Evolutionary conservation across 2,888 invertebrate species (phyloP).

Genomic region (Fragum fragum): DNA sequence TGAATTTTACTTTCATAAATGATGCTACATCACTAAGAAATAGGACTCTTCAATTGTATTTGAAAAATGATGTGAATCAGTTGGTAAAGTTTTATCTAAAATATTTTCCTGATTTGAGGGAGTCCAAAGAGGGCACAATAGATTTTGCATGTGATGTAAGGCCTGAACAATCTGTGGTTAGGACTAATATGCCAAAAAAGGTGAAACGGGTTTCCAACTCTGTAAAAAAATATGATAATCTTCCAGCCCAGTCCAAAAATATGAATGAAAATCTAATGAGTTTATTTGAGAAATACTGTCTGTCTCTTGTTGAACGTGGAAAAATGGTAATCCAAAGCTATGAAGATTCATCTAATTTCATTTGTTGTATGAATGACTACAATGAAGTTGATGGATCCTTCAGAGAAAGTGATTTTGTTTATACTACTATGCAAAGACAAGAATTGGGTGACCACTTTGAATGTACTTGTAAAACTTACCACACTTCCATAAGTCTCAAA

Average conservation of each 20-base stretch:
- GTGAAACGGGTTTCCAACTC: neutral
- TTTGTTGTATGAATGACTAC: conserved; percentile 1
- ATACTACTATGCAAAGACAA: neutral
- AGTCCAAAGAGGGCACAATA: neutral
- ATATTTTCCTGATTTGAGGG: neutral
- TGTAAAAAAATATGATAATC: neutral
- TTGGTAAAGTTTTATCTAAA: neutral
- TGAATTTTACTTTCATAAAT: neutral
- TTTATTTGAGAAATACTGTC: conserved; percentile 8
- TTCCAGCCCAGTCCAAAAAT: neutral
- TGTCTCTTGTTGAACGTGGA: conserved; percentile 4
- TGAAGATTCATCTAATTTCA: neutral
- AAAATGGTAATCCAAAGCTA: neutral
- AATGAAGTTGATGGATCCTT: conserved; percentile 8
- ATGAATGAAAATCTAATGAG: neutral
- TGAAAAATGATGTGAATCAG: neutral
- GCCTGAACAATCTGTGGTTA: neutral
- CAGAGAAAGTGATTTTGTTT: neutral
- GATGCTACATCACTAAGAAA: conserved; percentile 2
- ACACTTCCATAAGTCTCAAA: neutral
- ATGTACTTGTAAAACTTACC: neutral
- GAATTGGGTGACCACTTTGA: neutral
- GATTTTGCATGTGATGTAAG: neutral
- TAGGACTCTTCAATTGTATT: neutral
- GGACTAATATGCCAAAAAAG: neutral